These are phyloP conservation scores for Clamator glandarius DNA, from an alignment of 2,797 vertebrate species.

Conservation along the genomic window DNA sequence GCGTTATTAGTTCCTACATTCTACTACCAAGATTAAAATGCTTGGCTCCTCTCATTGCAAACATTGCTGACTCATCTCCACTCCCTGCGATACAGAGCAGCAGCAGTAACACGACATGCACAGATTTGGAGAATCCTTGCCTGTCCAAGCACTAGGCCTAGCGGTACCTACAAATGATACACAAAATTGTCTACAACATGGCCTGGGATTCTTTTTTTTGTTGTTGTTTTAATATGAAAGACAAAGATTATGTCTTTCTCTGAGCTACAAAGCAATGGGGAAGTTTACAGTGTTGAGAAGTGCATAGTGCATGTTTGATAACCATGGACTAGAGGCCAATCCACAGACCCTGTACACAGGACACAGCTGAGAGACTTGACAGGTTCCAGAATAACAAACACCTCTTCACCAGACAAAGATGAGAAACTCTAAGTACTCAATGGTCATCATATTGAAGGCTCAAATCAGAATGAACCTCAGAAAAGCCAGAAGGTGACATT, in stretches of 20 bases:
- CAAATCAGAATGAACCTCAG: background rate
- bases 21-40: background rate
- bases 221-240: background rate
- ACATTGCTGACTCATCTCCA: background rate
- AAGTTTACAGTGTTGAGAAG: background rate
- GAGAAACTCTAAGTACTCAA: background rate
- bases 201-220: background rate
- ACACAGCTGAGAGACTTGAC: background rate
- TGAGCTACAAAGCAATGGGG: background rate
- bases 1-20: background rate
- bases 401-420: background rate
- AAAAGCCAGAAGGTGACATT: background rate
- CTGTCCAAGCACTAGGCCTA: too few relatives aligned
- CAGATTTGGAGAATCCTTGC: background rate
- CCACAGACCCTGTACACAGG: background rate
- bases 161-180: background rate
- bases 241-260: background rate
- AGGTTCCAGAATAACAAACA: background rate
- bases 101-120: background rate
- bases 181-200: background rate
- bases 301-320: background rate
- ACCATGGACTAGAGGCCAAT: background rate
- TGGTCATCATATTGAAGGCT: background rate
- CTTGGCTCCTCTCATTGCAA: background rate
- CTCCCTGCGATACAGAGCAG: background rate